Evolutionary conservation across 2,797 vertebrate genomes (phyloP).

Genomic region (Pseudochromis fuscus): DNA sequence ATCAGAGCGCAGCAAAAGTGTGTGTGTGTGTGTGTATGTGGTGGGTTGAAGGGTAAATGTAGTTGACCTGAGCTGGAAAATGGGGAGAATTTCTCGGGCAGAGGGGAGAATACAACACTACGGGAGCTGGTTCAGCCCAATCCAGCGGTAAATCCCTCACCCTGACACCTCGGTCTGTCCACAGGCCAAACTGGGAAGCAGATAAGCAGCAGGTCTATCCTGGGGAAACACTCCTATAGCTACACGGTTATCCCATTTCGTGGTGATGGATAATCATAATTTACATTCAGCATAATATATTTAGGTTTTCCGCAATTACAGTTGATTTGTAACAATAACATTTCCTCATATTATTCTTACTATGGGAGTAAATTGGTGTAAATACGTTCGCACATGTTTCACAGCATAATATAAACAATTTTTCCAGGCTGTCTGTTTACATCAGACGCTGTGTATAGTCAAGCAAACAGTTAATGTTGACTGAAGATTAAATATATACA

Average conservation of each 20-base stretch:
- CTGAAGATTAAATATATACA: constrained; percentile 31
- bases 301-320: constrained; percentile 2
- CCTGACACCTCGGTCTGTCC: constrained; percentile 60
- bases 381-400: constrained; percentile 24
- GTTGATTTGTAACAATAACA: constrained; percentile 33
- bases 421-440: constrained; percentile 28
- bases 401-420: constrained; percentile 16
- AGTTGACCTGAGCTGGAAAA: constrained; percentile 40
- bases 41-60: constrained; percentile 24
- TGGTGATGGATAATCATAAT: constrained; percentile 24
- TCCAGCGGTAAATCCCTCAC: constrained; percentile 68
- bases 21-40: constrained; percentile 16
- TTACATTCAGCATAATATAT: constrained; percentile 13
- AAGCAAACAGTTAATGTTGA: constrained; percentile 24
- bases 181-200: constrained; percentile 57
- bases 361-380: constrained; percentile 29
- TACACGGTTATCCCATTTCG: constrained; percentile 23
- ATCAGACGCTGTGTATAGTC: constrained; percentile 10
- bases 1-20: constrained; percentile 1
- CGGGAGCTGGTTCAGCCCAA: constrained; percentile 55
- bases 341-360: constrained; percentile 22
- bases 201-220: constrained; percentile 53
- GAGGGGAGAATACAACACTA: constrained; percentile 34
- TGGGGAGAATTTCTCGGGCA: constrained; percentile 40
- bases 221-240: constrained; percentile 10